Conservation (phyloP, 2,888 invertebrate genomes). For the Colostygia pectinataria region DNA sequence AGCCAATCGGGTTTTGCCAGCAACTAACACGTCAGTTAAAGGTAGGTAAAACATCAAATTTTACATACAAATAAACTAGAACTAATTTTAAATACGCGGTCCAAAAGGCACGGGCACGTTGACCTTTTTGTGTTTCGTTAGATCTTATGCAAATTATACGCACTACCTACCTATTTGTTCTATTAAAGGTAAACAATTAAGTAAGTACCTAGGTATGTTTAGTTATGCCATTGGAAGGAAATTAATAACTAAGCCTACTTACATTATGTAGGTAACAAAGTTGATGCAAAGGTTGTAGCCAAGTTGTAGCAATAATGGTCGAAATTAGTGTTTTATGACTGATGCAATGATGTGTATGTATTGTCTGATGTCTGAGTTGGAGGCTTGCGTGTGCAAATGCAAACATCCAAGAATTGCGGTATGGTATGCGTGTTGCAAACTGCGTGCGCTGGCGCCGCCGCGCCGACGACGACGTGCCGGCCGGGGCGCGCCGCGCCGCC, state of each 20-base stretch:
- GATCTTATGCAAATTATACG: slow-evolving; percentile 3
- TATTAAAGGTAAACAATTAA: no score
- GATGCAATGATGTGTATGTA: slow-evolving; percentile 50
- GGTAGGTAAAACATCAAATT: slow-evolving; percentile 26
- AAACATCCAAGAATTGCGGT: slow-evolving; percentile 32
- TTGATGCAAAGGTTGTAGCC: no score
- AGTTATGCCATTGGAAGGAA: no score
- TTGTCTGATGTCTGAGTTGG: slow-evolving; percentile 36
- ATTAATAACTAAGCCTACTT: no score
- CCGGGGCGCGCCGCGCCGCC: no score
- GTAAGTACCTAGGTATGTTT: no score
- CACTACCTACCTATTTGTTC: no score
- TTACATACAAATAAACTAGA: slow-evolving; percentile 20
- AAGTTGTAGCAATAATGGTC: slow-evolving; percentile 17
- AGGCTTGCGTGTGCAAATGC: slow-evolving; percentile 37
- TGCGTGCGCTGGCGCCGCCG: slow-evolving; percentile 50
- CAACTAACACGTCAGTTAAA: slow-evolving; percentile 38
- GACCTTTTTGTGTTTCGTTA: slow-evolving; percentile 8
- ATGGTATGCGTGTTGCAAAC: slow-evolving; percentile 43
- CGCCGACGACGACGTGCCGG: no score
- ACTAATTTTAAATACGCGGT: slow-evolving; percentile 11
- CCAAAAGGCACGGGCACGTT: slow-evolving; percentile 9
- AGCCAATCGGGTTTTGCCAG: slow-evolving; percentile 48
- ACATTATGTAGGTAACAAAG: no score
- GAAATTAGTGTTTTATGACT: slow-evolving; percentile 35